These are phyloP conservation scores for Trichosurus vulpecula DNA, from an alignment of 2,797 vertebrate genomes.

Conservation along the genomic window DNA sequence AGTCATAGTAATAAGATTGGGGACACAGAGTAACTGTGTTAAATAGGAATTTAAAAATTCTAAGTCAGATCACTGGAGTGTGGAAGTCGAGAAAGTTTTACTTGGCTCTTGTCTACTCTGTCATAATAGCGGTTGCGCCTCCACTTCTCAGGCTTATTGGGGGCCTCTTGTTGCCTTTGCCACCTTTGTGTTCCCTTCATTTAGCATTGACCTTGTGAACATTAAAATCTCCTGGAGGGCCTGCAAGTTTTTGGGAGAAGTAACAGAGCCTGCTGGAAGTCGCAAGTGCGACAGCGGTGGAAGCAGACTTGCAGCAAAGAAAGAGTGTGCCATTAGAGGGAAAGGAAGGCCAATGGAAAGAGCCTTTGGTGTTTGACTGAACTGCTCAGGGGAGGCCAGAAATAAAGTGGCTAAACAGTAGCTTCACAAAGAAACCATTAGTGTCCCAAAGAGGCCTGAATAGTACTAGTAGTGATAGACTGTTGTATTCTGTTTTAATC, in stretches of 20 bases:
- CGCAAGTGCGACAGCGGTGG: background rate
- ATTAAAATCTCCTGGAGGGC: background rate
- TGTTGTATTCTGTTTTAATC: background rate
- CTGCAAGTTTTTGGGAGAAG: background rate
- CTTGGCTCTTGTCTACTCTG: background rate
- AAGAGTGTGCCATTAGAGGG: background rate
- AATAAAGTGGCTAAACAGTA: background rate
- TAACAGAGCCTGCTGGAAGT: background rate
- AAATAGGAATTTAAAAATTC: background rate
- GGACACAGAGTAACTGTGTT: background rate
- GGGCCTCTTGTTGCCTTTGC: background rate
- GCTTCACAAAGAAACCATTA: background rate
- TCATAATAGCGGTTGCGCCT: background rate
- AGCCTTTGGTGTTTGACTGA: background rate
- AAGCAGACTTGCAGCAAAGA: background rate
- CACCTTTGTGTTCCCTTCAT: background rate
- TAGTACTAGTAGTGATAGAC: background rate
- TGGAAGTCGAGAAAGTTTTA: background rate
- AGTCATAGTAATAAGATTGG: background rate
- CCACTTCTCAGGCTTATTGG: background rate
- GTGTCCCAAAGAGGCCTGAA: background rate
- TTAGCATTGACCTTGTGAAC: background rate
- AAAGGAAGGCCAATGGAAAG: background rate
- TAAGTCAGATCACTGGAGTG: background rate
- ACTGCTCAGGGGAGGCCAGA: background rate